phyloP scores from a whole-genome alignment of 2,797 vertebrate genomes.

The Arrhamphus sclerolepis region DNA sequence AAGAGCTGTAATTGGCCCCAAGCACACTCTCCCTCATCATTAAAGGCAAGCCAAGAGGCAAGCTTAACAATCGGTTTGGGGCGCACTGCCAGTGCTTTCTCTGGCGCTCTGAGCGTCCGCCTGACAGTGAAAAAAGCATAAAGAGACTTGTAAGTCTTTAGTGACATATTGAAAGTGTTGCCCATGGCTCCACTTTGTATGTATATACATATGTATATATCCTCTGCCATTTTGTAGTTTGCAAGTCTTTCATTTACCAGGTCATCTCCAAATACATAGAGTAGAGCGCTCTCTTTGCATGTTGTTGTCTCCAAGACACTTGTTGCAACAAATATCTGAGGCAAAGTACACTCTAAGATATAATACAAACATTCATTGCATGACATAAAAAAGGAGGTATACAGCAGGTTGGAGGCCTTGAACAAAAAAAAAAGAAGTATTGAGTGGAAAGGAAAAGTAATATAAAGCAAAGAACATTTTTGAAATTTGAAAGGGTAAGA shows the following conservation, averaged over 20 bases:
- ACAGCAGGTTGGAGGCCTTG: constrained; percentile 37
- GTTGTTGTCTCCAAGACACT: constrained; percentile 12
- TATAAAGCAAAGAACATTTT: constrained; percentile 54
- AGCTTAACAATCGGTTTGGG: constrained; percentile 65
- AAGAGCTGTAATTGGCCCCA: constrained; percentile 73
- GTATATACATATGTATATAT: neutral
- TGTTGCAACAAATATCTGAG: constrained; percentile 23
- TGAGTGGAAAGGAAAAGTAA: constrained; percentile 53
- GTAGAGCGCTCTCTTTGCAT: constrained; percentile 41
- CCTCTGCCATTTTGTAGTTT: constrained; percentile 84
- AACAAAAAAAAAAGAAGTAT: constrained; percentile 41
- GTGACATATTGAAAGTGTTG: constrained; percentile 58
- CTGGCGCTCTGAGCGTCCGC: constrained; percentile 45
- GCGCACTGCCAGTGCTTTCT: constrained; percentile 48
- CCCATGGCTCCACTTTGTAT: constrained; percentile 55
- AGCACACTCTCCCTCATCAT: constrained; percentile 66
- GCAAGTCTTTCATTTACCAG: constrained; percentile 73
- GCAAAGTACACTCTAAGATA: constrained; percentile 26
- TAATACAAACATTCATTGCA: constrained; percentile 41
- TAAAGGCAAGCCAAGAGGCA: constrained; percentile 70
- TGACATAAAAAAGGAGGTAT: constrained; percentile 36
- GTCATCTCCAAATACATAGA: constrained; percentile 77
- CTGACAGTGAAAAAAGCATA: constrained; percentile 57
- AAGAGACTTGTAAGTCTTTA: constrained; percentile 58
- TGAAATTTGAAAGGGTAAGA: constrained; percentile 66